Conservation (phyloP, 2,113 vertebrate species). For the Trichechus manatus region DNA sequence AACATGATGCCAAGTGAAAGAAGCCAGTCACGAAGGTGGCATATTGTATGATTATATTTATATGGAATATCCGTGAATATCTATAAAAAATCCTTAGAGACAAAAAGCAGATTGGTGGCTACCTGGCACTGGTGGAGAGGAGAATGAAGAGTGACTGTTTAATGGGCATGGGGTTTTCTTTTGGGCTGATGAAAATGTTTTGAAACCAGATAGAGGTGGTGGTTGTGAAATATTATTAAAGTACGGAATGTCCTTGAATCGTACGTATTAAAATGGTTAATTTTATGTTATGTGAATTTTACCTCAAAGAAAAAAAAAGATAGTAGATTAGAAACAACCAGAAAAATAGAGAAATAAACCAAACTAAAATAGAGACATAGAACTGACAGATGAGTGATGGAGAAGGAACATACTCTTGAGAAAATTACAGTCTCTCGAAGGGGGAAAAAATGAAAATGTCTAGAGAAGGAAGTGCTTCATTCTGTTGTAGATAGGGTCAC, state of each 20-base stretch:
- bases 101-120: neutral
- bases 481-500: no score
- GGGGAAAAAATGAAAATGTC: neutral
- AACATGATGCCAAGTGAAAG: neutral
- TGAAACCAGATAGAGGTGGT: neutral
- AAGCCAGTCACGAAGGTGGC: neutral
- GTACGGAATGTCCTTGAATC: neutral
- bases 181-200: neutral
- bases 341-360: neutral
- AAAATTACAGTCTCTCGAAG: neutral
- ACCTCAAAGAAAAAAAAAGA: neutral
- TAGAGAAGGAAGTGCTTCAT: no score
- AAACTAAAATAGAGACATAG: neutral
- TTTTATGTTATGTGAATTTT: neutral
- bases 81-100: neutral
- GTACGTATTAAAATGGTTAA: neutral
- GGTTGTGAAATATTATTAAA: neutral
- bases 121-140: neutral
- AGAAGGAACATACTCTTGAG: neutral
- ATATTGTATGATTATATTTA: neutral
- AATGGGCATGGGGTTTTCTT: neutral
- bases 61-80: neutral
- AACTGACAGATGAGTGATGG: no score
- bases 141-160: neutral
- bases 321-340: neutral